These are phyloP conservation scores for Percina caprodes DNA, from an alignment of 2,113 vertebrate species.

Conservation along the genomic window DNA sequence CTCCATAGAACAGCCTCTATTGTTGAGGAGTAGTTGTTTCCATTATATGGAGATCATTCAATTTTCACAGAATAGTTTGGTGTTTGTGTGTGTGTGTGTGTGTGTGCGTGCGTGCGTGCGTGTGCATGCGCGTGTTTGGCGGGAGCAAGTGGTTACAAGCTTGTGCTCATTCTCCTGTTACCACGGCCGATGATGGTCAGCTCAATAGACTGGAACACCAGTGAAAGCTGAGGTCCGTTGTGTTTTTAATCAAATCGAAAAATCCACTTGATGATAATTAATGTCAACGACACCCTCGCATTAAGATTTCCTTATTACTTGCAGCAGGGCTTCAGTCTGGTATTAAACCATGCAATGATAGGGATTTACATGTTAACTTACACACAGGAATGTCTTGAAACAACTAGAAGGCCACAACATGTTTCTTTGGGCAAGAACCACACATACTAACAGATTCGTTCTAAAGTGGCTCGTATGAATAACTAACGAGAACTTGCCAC, in stretches of 20 bases:
- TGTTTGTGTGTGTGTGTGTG: constrained; percentile 29
- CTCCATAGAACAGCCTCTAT: constrained; percentile 67
- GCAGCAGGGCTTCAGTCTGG: constrained; percentile 14
- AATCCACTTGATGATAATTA: constrained; percentile 51
- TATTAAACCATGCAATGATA: constrained; percentile 7
- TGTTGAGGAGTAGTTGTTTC: constrained; percentile 68
- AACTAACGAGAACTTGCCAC: too few relatives aligned
- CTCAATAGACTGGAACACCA: constrained; percentile 56
- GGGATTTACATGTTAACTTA: constrained; percentile 17
- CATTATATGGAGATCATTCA: constrained; percentile 75
- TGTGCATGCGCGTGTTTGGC: constrained; percentile 20
- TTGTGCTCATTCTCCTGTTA: constrained; percentile 47
- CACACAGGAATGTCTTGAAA: constrained; percentile 23
- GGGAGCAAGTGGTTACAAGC: constrained; percentile 46
- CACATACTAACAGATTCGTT: neutral
- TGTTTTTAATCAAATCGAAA: constrained; percentile 63
- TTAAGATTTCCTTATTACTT: constrained; percentile 35
- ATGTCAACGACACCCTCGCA: constrained; percentile 39
- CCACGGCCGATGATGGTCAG: constrained; percentile 63
- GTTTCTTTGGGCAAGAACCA: neutral
- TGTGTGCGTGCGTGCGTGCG: constrained; percentile 24
- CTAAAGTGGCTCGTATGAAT: too few relatives aligned
- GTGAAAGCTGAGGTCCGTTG: constrained; percentile 33
- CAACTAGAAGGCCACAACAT: constrained; percentile 12
- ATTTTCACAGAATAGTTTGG: constrained; percentile 60